These are phyloP conservation scores for Leucophora obtusa DNA, from an alignment of 2,888 invertebrate genomes.

Conservation along the genomic window DNA sequence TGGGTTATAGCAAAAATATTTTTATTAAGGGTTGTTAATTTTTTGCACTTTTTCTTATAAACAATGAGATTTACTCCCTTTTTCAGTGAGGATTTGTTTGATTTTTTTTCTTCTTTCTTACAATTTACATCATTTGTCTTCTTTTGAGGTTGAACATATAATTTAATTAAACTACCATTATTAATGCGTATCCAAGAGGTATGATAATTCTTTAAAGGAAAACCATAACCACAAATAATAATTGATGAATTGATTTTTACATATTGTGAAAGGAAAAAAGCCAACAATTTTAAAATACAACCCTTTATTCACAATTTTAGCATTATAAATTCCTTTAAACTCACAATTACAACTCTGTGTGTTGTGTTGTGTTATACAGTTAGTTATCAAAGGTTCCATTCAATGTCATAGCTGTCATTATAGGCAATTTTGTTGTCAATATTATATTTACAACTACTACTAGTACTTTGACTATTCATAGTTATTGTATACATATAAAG, in stretches of 20 bases:
- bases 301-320: slow-evolving; percentile 12
- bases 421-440: slow-evolving; percentile 60
- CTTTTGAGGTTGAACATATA: slow-evolving; percentile 44
- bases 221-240: slow-evolving; percentile 31
- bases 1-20: slow-evolving; percentile 61
- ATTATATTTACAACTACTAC: slow-evolving; percentile 22
- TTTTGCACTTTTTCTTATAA: slow-evolving; percentile 6
- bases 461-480: slow-evolving; percentile 1
- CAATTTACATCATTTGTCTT: slow-evolving; percentile 53
- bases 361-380: not conserved
- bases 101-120: slow-evolving; percentile 26
- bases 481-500: slow-evolving; percentile 23
- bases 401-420: slow-evolving; percentile 50
- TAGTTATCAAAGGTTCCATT: slow-evolving; percentile 29
- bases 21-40: slow-evolving; percentile 44
- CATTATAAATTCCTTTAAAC: slow-evolving; percentile 33
- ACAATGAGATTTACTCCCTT: not conserved
- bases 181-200: slow-evolving; percentile 25
- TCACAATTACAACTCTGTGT: not conserved
- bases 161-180: slow-evolving; percentile 55
- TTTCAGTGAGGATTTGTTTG: not conserved
- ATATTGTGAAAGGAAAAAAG: slow-evolving; percentile 23
- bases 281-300: slow-evolving; percentile 2
- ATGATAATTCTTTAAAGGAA: slow-evolving; percentile 28
- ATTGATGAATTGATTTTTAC: slow-evolving; percentile 52